These are phyloP conservation scores for Eleutherodactylus coqui DNA, from an alignment of 2,797 vertebrate genomes.

Conservation along the genomic window DNA sequence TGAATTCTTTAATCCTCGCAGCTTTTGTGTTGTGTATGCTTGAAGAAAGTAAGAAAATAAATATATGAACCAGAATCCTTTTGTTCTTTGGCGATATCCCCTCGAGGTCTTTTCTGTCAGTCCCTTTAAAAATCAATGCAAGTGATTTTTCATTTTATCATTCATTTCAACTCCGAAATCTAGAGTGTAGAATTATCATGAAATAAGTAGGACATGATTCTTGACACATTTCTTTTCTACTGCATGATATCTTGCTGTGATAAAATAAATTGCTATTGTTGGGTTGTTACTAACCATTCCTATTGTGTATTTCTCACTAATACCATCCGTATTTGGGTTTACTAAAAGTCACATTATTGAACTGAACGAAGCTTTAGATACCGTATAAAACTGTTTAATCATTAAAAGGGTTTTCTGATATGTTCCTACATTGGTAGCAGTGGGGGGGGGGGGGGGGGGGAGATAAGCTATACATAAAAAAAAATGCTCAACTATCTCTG, in stretches of 20 bases:
- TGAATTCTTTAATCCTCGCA: background rate
- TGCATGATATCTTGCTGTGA: slow-evolving; percentile 30
- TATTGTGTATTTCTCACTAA: background rate
- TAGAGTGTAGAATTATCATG: slow-evolving; percentile 28
- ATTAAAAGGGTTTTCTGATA: too few species aligned
- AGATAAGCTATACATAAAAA: too few species aligned
- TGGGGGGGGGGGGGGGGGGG: too few species aligned
- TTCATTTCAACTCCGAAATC: slow-evolving; percentile 30
- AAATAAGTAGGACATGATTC: slow-evolving; percentile 43
- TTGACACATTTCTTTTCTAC: slow-evolving; percentile 39
- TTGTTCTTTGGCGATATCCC: slow-evolving; percentile 32
- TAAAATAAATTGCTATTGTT: slow-evolving; percentile 28
- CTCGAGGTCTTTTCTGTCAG: slow-evolving; percentile 38
- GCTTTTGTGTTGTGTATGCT: slow-evolving; percentile 6
- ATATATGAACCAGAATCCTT: slow-evolving; percentile 13
- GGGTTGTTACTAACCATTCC: background rate
- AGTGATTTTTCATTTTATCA: slow-evolving; percentile 23
- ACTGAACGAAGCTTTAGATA: background rate
- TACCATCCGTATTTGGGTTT: background rate
- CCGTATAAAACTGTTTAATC: background rate
- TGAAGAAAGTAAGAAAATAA: background rate
- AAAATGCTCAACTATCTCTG: too few species aligned
- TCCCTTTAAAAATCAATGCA: slow-evolving; percentile 25
- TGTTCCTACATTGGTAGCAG: too few species aligned
- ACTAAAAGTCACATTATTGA: background rate